These are phyloP conservation scores for Nephila pilipes DNA, from an alignment of 1,140 invertebrate species.

Conservation along the genomic window DNA sequence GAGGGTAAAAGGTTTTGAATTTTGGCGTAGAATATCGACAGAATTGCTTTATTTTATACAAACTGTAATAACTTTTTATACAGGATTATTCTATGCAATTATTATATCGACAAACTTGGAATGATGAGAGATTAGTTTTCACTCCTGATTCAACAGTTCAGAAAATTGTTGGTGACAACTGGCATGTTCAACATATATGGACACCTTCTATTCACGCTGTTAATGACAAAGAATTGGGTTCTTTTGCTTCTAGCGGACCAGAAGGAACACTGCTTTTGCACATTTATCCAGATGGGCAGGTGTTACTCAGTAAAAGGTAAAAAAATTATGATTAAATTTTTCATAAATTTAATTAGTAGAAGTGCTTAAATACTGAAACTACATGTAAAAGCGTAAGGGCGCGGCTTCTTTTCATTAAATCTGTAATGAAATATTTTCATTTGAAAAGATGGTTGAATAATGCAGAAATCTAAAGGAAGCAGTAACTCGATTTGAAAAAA, in stretches of 20 bases:
- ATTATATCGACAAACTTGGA: slow-evolving; percentile 69
- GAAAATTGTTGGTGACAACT: slow-evolving; percentile 70
- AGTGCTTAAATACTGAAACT: slow-evolving; percentile 79
- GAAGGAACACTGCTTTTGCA: slow-evolving; percentile 63
- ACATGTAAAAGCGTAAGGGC: background rate
- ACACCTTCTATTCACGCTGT: slow-evolving; percentile 72
- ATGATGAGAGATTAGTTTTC: slow-evolving; percentile 67
- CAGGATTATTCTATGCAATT: slow-evolving; percentile 75
- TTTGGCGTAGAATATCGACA: too few relatives aligned
- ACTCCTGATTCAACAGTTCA: background rate
- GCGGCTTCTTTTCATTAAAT: background rate
- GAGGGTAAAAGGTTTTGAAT: too few relatives aligned
- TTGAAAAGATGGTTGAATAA: too few relatives aligned
- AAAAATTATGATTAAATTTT: slow-evolving; percentile 78
- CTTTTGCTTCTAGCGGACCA: slow-evolving; percentile 15
- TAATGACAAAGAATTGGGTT: slow-evolving; percentile 74
- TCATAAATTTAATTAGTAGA: slow-evolving; percentile 84
- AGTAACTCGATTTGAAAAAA: too few relatives aligned
- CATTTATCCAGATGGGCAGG: slow-evolving; percentile 68
- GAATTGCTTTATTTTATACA: too few relatives aligned
- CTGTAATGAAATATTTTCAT: too few relatives aligned
- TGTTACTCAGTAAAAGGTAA: slow-evolving; percentile 75
- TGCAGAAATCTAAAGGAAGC: too few relatives aligned
- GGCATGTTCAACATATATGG: slow-evolving; percentile 75
- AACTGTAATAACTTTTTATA: background rate